Conservation (phyloP, 30 jellyfish, hydroid and myxozoan species). For the Rhopilema esculentum region DNA sequence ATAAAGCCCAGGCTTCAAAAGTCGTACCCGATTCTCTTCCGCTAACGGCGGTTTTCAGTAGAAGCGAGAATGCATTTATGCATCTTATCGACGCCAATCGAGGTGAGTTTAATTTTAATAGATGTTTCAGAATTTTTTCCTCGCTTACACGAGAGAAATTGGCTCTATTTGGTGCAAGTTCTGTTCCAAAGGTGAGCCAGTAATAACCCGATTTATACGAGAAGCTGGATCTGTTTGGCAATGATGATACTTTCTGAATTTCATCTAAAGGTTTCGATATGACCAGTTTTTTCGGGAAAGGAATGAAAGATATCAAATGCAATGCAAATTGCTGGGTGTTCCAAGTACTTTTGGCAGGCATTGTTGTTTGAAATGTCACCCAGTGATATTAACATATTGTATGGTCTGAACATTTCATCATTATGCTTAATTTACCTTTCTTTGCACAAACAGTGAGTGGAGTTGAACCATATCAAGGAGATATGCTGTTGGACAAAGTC, state of each 20-base stretch:
- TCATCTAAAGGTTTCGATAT: too few species aligned
- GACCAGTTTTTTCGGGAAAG: too few species aligned
- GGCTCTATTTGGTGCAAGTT: not conserved
- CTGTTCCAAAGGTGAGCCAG: too few species aligned
- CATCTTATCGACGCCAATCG: conserved; percentile 66
- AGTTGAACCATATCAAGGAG: conserved; percentile 80
- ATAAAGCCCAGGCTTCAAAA: conserved; percentile 41
- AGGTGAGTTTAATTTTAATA: conserved; percentile 27
- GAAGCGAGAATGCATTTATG: conserved; percentile 62
- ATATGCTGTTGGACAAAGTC: conserved; percentile 52
- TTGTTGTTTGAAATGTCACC: too few species aligned
- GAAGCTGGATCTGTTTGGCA: too few species aligned
- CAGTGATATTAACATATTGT: too few species aligned
- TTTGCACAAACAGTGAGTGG: conserved; percentile 31
- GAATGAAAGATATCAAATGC: too few species aligned
- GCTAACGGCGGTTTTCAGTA: conserved; percentile 51
- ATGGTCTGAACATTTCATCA: not conserved
- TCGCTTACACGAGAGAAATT: not conserved
- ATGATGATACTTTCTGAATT: too few species aligned
- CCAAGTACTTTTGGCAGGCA: too few species aligned
- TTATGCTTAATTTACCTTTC: too few species aligned
- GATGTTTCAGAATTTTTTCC: not conserved
- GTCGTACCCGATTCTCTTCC: conserved; percentile 67
- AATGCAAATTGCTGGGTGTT: too few species aligned
- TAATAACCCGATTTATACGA: too few species aligned